Evolutionary conservation across 2,888 invertebrate species (phyloP), one percentile per base, ranked within the genome.

Genomic region (Strigamia maritima): DNA sequence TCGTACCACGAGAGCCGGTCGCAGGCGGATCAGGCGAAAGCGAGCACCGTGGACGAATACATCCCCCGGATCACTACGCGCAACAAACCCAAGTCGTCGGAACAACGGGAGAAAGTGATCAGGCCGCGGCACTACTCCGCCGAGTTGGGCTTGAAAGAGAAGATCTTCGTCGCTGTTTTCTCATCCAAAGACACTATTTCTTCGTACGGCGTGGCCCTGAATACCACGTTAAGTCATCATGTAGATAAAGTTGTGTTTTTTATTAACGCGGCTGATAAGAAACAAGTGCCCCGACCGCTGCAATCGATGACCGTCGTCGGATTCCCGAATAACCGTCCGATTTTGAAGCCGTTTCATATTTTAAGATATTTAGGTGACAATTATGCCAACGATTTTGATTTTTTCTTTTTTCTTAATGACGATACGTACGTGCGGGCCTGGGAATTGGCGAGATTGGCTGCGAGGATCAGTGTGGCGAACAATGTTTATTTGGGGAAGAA

Each of bases 51-150:
- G 14, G 82, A 82, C 38, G 83, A 84, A 75, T 84, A 83, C 81
- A 84, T 84, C 79, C 85, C 85, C 7, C 80, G 81, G 65, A 80
- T 84, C 8, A 81, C 78, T 16, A 19, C 75, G 65, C 35, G 76
- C 24, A 75, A 60, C 26, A 79, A 79, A 76, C 79, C 80, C 10
- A 80, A 80, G 54, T 75, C 38, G 14, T 26, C 38, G 22, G 44
- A 35, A 54, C 26, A 12, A 7, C 60, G 26, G n/a, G 22, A 75
- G 77, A 77, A 49, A 22, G 16, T 54, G n/a, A 35, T 92, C 79
- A 90, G 98, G 1, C 96, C 97, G 0, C 89, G 97, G 26, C 98
- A 96, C 88, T 97, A 95, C 85, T 95, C 94, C 76, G 95, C 97
- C 0, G 98, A 98, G 86, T 89, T 98, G 79, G 97, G 96, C 22